Base-by-base conservation (phyloP, 30 jellyfish, hydroid and myxozoan genomes). In the Pelagia noctiluca region DNA sequence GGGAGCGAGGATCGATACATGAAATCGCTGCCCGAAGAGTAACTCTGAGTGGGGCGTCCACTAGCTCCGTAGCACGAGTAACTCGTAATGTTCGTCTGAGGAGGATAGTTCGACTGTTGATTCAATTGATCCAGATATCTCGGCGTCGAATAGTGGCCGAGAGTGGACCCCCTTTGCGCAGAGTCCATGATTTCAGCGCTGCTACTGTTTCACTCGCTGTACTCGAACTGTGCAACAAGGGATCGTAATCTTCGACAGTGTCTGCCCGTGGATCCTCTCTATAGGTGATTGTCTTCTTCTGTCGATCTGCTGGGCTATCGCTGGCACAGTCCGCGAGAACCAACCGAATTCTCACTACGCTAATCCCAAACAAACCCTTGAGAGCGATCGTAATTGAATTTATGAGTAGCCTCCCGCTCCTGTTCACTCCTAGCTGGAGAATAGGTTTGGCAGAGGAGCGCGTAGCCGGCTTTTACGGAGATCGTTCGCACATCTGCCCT, bases 131-230 rank as follows among this genome's bases (percentile, higher is more conserved):
- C 94, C 72, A 81, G 69, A 63, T 76, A 93, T 42, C 98, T 42
- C 25, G 98, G 97, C 22, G 85, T 24, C 12, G 98, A 70, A 47
- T 93, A 93, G 62, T 93, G 98, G 30, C 98, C 98, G 66, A 93
- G 78, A 12, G 98, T 87, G n/a, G 98, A 93, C 25, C 97, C 96
- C 75, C 95, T 90, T 60, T 82, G 87, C 19, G 95, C 52, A 37
- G 95, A 81, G 71, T 93, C 98, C 98, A 93, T 93, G 23, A 13
- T 42, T 16, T 8, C 16, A 42, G 57, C 16, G 8, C 57, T 42
- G 57, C 16, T 42, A 16, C 8, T 42, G 16, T 16, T 42, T 5
- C 8, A 42, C 16, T 42, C 57, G 8, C 57, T 42, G 57, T 42
- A 42, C 16, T 42, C 16, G 16, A 16, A 42, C 57, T 5, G 57